These are phyloP conservation scores for Salminus brasiliensis DNA, from an alignment of 2,113 vertebrate species.

Conservation along the genomic window DNA sequence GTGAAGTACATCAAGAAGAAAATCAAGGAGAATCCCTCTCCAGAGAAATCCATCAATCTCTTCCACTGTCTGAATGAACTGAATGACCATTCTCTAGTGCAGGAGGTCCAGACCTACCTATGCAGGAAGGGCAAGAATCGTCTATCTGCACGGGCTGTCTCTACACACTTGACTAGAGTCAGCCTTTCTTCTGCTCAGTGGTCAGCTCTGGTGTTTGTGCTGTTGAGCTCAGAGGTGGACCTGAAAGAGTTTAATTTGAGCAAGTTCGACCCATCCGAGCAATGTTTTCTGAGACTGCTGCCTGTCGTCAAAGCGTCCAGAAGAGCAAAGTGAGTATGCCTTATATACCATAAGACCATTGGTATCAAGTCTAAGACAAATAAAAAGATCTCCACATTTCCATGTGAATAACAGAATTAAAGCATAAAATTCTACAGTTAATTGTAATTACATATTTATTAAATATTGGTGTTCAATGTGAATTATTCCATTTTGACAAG, in stretches of 20 bases:
- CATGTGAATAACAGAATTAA: background rate
- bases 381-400: no score
- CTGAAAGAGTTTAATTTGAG: background rate
- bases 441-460: no score
- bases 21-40: background rate
- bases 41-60: background rate
- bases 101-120: background rate
- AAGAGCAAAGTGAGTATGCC: constrained; percentile 5
- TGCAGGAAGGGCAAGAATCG: no score
- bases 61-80: background rate
- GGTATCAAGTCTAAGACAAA: no score
- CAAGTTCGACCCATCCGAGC: background rate
- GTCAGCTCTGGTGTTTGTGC: background rate
- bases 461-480: no score
- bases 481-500: no score
- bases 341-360: no score
- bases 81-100: background rate
- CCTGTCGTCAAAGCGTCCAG: background rate
- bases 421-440: no score
- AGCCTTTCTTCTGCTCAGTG: background rate
- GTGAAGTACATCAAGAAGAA: background rate
- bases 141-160: background rate
- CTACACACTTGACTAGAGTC: no score
- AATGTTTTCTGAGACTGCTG: background rate
- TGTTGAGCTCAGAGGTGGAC: background rate